Base-by-base conservation (phyloP, 2,888 invertebrate species). In the Lepas anatifera region DNA sequence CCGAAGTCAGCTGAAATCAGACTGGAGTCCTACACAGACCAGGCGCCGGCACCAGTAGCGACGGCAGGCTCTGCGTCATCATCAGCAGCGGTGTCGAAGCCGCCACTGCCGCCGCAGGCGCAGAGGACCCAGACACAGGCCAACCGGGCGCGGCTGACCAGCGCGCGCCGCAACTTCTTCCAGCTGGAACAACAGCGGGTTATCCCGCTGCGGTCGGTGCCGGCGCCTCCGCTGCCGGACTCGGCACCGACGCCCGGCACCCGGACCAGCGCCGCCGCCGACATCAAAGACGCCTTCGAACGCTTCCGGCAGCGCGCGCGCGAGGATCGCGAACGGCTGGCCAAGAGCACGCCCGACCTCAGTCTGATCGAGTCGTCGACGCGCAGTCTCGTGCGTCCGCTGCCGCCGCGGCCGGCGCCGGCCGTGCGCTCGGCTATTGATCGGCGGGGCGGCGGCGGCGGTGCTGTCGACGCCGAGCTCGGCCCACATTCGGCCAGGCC, bases 1-100 rank as follows among this genome's bases (percentile, higher is more conserved):
- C 77, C 78, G 79, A 81, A 81, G 80, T 81, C 81, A 78, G 81
- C 81, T 73, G 76, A 35, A 7, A 58, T 35, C 35, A 16, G 2
- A 8, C 58, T 58, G 32, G 58, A 58, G 7, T 71, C 75, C 76
- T 10, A 68, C 68, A 35, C 69, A 16, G 71, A 68, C 25, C 70
- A 68, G 50, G 50, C 66, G 43, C 46, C 69, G 41, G 69, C 68
- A 27, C 27, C 70, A 6, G 66, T 37, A 4, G 46, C 48, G 68
- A 58, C 43, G 68, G 50, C 27, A 13, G 10, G 8, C 32, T 18
- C 6, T 22, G 67, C 46, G 29, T 63, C 70, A 32, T 64, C 70
- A 27, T 68, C 67, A 22, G 32, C 52, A 29, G 48, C 48, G 7
- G 41, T 70, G 32, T 52, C 70, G 68, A 73, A 73, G 67, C 74